Base-by-base conservation (phyloP, 2,113 vertebrate species). In the Columba livia region DNA sequence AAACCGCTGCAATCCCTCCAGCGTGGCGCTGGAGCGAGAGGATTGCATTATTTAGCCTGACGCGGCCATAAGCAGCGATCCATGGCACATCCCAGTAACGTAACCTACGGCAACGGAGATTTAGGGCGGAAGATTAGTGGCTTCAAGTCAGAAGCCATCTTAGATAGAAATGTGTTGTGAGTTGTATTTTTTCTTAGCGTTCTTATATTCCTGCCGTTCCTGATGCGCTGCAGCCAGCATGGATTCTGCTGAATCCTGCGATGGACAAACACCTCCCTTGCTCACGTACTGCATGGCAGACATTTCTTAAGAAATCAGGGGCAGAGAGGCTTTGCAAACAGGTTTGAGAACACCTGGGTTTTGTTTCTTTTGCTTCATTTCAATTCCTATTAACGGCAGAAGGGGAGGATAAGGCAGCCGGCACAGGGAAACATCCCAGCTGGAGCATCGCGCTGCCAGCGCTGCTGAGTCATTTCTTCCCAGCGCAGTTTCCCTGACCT, bases 101-200 rank as follows among this genome's bases (percentile, higher is more conserved):
- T 94, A 78, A 86, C 83, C 91, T 38, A 60, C 77, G 89, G 82
- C 94, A 89, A 60, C 89, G 5, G 72, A 75, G 93, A 94, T 94
- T 71, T 56, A 94, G 95, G 93, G 95, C 95, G 92, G 92, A 14
- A 86, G 83, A 93, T 94, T 26, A 88, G 50, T 12, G 84, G 69
- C 91, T 86, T 19, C 31, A 44, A 96, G 88, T 89, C 90, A 91
- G 96, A 93, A 95, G 95, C 95, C 91, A 89, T 95, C 73, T 94
- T 92, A 92, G 94, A 23, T 8, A 6, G 72, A 53, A 69, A 13
- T 2, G 83, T 1, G 48, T 7, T 26, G 72, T 17, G 72, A 28
- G 62, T 29, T 31, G 16, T 17, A 40, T 10, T 16, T 38, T 53
- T 38, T 57, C 3, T 28, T 26, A 28, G 18, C 5, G 0, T 42